phyloP scores from a whole-genome alignment of 2,113 vertebrate genomes.

The Gobio gobio region DNA sequence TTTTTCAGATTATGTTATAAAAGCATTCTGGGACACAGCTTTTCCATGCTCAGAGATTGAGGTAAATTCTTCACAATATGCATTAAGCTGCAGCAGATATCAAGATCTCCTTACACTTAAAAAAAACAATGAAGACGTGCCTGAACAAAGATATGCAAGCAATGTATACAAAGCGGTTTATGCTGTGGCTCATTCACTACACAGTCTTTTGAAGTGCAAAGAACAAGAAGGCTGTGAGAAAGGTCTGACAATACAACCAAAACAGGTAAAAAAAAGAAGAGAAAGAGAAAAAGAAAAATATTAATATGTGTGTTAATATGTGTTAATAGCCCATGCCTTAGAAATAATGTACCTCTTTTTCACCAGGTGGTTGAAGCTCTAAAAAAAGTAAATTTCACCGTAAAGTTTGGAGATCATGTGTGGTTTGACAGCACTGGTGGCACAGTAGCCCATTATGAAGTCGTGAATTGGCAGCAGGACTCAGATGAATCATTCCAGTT shows the following conservation, averaged over 20 bases:
- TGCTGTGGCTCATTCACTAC: slow-evolving; percentile 72
- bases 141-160: slow-evolving; percentile 69
- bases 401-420: slow-evolving; percentile 67
- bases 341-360: not conserved
- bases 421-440: slow-evolving; percentile 75
- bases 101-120: slow-evolving; percentile 60
- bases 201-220: slow-evolving; percentile 66
- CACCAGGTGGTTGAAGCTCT: slow-evolving; percentile 56
- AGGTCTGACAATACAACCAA: slow-evolving; percentile 54
- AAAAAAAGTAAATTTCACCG: slow-evolving; percentile 72
- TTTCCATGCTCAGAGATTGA: slow-evolving; percentile 53
- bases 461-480: slow-evolving; percentile 29
- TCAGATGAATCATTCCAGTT: slow-evolving; percentile 65
- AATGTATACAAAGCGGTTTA: slow-evolving; percentile 77
- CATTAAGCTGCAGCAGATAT: slow-evolving; percentile 60
- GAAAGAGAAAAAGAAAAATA: too few relatives aligned
- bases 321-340: too few relatives aligned
- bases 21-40: slow-evolving; percentile 68
- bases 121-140: slow-evolving; percentile 67
- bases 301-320: too few relatives aligned
- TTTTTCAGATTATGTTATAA: slow-evolving; percentile 64
- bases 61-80: not conserved
- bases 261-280: slow-evolving; percentile 64
- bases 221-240: slow-evolving; percentile 62
- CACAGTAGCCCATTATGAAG: slow-evolving; percentile 70